Conservation (phyloP, 2,888 invertebrate genomes). For the Lasioglossum lativentre region DNA sequence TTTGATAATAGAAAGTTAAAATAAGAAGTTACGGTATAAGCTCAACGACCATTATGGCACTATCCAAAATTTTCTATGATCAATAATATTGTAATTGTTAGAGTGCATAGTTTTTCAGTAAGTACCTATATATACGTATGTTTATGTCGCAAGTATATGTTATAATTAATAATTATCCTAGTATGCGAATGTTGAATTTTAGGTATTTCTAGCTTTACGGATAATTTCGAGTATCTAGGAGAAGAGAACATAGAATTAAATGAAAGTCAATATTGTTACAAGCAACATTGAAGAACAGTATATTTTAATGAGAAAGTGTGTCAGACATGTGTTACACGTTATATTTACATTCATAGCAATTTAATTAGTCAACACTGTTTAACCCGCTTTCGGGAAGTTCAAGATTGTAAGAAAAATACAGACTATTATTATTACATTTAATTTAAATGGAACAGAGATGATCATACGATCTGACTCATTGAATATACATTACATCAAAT, state of each 20-base stretch:
- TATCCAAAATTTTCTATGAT: too few relatives aligned
- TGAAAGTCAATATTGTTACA: background rate
- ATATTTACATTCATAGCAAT: background rate
- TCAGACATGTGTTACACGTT: background rate
- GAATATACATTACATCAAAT: background rate
- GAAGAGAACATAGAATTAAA: background rate
- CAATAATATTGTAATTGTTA: too few relatives aligned
- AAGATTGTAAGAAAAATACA: background rate
- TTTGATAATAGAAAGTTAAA: too few relatives aligned
- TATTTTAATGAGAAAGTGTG: background rate
- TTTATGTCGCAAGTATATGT: background rate
- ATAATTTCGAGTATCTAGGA: background rate
- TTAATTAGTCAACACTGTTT: background rate
- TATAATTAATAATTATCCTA: background rate
- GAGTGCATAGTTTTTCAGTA: background rate
- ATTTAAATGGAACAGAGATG: background rate
- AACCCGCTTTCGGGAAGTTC: background rate
- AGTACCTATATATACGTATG: too few relatives aligned
- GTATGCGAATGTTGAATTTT: background rate
- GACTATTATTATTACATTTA: background rate
- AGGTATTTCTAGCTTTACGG: background rate
- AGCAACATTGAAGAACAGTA: background rate
- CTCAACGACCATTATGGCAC: too few relatives aligned
- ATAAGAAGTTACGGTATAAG: too few relatives aligned
- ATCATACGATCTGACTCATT: background rate